Percentiles rank a stretch among this genome's conserved stretches.
phyloP scores from a whole-genome alignment of 2,888 invertebrate genomes.

The Drosophila kuntzei region DNA sequence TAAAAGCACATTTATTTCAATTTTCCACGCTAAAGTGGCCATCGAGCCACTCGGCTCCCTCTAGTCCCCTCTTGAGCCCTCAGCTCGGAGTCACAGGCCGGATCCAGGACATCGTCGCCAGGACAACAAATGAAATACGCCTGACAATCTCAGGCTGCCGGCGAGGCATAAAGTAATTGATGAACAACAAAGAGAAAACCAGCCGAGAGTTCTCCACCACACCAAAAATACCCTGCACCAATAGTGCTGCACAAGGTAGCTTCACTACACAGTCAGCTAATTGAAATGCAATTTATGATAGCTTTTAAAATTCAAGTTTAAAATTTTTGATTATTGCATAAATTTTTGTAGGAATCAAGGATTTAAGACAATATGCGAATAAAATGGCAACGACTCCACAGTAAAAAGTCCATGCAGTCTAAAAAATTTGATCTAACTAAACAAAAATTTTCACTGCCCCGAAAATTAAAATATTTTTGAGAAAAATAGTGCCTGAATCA shows the following conservation, averaged over 20 bases:
- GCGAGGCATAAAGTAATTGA: constrained; percentile 52
- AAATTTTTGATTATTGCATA: too few relatives aligned
- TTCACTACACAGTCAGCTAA: not conserved
- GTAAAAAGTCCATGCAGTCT: too few relatives aligned
- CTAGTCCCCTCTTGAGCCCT: constrained; percentile 4
- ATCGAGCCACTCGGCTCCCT: constrained; percentile 44
- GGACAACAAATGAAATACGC: constrained; percentile 57
- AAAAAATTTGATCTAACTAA: too few relatives aligned
- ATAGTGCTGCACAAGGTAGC: not conserved
- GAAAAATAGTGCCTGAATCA: too few relatives aligned
- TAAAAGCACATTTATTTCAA: constrained; percentile 76
- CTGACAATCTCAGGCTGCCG: constrained; percentile 52
- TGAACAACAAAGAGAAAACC: constrained; percentile 34
- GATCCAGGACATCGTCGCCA: constrained; percentile 38
- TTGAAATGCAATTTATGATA: not conserved
- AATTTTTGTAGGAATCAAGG: too few relatives aligned
- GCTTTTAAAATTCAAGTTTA: too few relatives aligned
- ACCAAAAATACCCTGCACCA: constrained; percentile 12
- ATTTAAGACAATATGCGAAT: too few relatives aligned
- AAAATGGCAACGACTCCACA: too few relatives aligned
- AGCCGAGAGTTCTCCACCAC: not conserved
- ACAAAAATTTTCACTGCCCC: too few relatives aligned
- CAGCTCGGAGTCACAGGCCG: not conserved
- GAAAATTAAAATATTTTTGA: too few relatives aligned
- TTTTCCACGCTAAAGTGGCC: constrained; percentile 70